Evolutionary conservation across 2,888 invertebrate species (phyloP), one percentile per base, ranked within the genome.

Genomic region (Ectobius pallidus): DNA sequence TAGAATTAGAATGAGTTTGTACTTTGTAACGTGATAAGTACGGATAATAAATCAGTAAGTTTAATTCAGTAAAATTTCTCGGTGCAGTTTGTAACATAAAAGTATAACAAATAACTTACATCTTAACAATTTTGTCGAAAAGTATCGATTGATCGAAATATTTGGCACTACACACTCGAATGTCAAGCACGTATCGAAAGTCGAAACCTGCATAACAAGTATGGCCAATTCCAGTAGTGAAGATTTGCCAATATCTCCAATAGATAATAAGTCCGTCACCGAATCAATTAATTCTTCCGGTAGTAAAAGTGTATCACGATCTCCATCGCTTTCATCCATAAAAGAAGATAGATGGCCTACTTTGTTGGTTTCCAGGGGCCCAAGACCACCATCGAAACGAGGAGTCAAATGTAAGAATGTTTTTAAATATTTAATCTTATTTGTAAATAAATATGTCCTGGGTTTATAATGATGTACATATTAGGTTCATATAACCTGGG

Each of bases 271-370:
- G 39, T 74, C 70, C 27, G 70, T 65, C 22, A 72, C 72, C 62
- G 72, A 70, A 68, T 72, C 74, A 46, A 32, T 68, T 30, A 70
- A 61, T 52, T 65, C 68, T 30, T 72, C 70, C 14, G 82, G 81
- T 76, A 82, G 81, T 49, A 81, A 83, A 80, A 84, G 80, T 79
- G 80, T 82, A 72, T 86, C 86, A 68, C 83, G 86, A 79, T 88
- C 88, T 30, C 86, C 88, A 11, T 88, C 88, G 46, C 81, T 86
- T 73, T 85, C 86, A 70, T 88, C 88, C n/a, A 82, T 86, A 55
- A 81, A 84, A 76, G 87, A 87, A 76, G 86, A 83, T 76, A 82
- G 80, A 73, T 83, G 83, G 83, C 82, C 83, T 11, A 82, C 83
- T 6, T 55, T 72, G 3, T 14, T 75, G 20, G 72, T 73, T n/a